Conservation (phyloP, 2,113 vertebrate species). For the human (Homo sapiens) region DNA sequence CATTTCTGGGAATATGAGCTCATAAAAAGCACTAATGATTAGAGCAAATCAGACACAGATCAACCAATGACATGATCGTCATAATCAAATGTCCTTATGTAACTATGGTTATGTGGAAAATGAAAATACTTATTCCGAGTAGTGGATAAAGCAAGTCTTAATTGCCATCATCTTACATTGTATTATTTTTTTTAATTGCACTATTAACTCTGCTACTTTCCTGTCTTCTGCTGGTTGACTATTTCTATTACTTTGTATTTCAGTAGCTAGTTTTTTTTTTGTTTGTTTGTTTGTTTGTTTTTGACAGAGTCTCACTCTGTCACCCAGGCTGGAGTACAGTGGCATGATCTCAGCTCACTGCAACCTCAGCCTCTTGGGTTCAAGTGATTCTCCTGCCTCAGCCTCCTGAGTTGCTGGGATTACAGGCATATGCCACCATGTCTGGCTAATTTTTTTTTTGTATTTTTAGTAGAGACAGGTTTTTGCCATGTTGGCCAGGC, state of each 20-base stretch:
- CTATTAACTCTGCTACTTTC: not conserved
- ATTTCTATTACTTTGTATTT: not conserved
- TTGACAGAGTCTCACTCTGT: no score
- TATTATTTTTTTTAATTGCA: not conserved
- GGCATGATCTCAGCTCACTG: no score
- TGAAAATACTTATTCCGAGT: not conserved
- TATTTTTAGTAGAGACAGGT: no score
- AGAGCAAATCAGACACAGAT: not conserved
- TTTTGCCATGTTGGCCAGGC: no score
- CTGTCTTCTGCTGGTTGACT: not conserved
- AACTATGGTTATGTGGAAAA: not conserved
- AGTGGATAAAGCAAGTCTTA: not conserved
- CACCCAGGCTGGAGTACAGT: no score
- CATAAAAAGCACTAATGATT: not conserved
- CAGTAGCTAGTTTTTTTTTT: not conserved
- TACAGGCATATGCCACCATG: no score
- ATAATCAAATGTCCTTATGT: not conserved
- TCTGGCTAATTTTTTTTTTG: no score
- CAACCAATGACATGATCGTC: accelerated
- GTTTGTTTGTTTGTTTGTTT: no score
- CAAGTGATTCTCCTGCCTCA: no score
- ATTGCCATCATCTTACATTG: not conserved
- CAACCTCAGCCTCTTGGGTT: no score
- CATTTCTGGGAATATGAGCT: not conserved
- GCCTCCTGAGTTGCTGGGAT: no score